Percentiles rank a stretch among this genome's conserved stretches.
These are phyloP conservation scores for Nemapogon koenigi DNA, from an alignment of 2,888 invertebrate species.

Conservation along the genomic window DNA sequence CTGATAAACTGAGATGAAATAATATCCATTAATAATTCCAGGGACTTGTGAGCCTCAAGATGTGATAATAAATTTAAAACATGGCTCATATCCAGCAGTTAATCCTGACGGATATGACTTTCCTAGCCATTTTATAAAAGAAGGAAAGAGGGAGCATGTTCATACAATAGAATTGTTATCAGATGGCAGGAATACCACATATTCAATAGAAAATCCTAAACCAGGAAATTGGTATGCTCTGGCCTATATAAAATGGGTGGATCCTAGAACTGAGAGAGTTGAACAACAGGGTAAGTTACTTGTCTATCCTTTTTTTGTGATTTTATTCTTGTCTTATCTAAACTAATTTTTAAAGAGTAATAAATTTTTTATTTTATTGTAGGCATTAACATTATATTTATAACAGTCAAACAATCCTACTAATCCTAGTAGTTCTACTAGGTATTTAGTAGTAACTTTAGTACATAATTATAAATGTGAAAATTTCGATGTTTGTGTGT, in stretches of 20 bases:
- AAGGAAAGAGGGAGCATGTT: slow-evolving; percentile 46
- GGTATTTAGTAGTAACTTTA: no score
- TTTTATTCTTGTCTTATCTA: no score
- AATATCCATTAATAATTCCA: no score
- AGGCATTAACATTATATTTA: no score
- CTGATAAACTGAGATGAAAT: no score
- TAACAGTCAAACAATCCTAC: no score
- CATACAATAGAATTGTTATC: slow-evolving; percentile 68
- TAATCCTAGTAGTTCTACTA: no score
- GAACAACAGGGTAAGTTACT: slow-evolving; percentile 72
- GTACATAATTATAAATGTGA: no score
- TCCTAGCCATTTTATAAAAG: slow-evolving; percentile 68
- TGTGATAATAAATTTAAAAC: slow-evolving; percentile 75
- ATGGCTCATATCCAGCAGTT: slow-evolving; percentile 83
- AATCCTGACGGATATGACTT: slow-evolving; percentile 82
- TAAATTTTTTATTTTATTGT: no score
- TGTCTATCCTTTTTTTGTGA: slow-evolving; percentile 37
- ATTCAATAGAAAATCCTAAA: slow-evolving; percentile 69
- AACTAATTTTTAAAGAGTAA: no score
- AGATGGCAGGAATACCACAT: slow-evolving; percentile 64
- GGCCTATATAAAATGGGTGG: slow-evolving; percentile 78
- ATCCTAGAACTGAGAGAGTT: slow-evolving; percentile 74
- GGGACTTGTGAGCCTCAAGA: slow-evolving; percentile 68
- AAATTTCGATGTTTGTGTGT: no score
- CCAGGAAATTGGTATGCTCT: slow-evolving; percentile 84